Evolutionary conservation across 2,888 invertebrate genomes (phyloP).

Genomic region (Cordilura impudica): DNA sequence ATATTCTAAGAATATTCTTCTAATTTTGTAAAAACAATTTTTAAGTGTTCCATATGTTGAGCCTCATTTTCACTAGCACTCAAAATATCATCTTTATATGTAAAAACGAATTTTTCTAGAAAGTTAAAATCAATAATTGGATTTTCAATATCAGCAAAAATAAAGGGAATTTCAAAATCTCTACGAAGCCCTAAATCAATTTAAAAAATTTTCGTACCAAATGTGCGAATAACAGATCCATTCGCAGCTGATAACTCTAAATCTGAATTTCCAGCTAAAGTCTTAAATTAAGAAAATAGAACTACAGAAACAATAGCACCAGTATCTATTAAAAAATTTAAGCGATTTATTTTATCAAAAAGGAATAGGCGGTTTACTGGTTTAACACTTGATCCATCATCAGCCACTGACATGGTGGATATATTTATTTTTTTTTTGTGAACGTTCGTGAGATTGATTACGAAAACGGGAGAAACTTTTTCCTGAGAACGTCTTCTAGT

Average conservation of each 20-base stretch:
- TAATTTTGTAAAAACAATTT: not conserved
- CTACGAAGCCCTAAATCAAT: not conserved
- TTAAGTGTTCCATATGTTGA: not conserved
- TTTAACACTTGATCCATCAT: too few species aligned
- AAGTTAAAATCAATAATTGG: not conserved
- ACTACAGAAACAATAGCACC: not conserved
- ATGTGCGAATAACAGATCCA: not conserved
- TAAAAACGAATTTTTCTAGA: not conserved
- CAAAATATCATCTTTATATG: not conserved
- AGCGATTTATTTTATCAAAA: too few species aligned
- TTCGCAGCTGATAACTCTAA: not conserved
- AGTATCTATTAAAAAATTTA: not conserved
- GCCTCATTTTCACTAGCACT: not conserved
- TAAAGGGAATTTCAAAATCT: slow-evolving; percentile 1
- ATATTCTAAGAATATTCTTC: not conserved
- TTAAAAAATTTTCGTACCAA: not conserved
- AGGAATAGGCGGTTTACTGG: too few species aligned
- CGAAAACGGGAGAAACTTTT: too few species aligned
- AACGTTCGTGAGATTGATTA: too few species aligned
- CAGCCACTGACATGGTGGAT: too few species aligned
- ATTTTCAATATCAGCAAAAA: not conserved
- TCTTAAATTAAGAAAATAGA: not conserved
- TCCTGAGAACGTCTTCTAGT: too few species aligned
- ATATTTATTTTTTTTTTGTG: too few species aligned
- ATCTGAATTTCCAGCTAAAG: not conserved